Conservation (phyloP, 1,140 invertebrate species). For the Trissolcus basalis region DNA sequence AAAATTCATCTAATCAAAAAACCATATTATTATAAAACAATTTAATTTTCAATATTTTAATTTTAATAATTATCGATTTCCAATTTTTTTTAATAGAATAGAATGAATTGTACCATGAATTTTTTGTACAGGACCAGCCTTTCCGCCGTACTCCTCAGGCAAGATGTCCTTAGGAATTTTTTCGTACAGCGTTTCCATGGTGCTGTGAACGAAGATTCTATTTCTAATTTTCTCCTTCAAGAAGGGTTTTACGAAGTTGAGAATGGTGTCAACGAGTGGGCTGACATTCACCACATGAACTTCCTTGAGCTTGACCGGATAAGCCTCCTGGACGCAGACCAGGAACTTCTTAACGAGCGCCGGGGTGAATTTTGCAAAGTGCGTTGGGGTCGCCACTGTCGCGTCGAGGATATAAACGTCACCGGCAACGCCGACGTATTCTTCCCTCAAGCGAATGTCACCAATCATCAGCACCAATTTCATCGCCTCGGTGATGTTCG, state of each 20-base stretch:
- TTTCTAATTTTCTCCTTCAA: constrained; percentile 90
- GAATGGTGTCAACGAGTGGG: constrained; percentile 86
- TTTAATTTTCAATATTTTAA: too few species aligned
- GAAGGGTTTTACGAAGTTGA: constrained; percentile 89
- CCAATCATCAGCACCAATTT: constrained; percentile 89
- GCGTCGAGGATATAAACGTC: constrained; percentile 89
- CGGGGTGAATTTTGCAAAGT: constrained; percentile 87
- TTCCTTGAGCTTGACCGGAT: constrained; percentile 89
- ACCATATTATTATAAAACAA: too few species aligned
- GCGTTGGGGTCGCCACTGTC: constrained; percentile 81
- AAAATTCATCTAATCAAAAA: too few species aligned
- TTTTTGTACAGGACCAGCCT: constrained; percentile 81
- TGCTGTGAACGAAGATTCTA: constrained; percentile 86
- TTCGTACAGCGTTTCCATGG: constrained; percentile 84
- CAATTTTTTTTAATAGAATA: too few species aligned
- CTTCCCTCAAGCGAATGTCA: constrained; percentile 85
- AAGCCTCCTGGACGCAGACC: constrained; percentile 83
- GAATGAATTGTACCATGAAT: constrained; percentile 79
- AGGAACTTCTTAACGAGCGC: constrained; percentile 87
- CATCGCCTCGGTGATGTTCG: constrained; percentile 81
- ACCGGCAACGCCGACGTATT: constrained; percentile 85
- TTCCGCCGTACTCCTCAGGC: constrained; percentile 87
- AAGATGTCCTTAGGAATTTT: constrained; percentile 86
- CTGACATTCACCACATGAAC: constrained; percentile 90
- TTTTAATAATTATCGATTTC: too few species aligned